These are phyloP conservation scores for Hydrozoanthus gracilis DNA, from an alignment of 92 coral and sea anemone species.

Conservation along the genomic window DNA sequence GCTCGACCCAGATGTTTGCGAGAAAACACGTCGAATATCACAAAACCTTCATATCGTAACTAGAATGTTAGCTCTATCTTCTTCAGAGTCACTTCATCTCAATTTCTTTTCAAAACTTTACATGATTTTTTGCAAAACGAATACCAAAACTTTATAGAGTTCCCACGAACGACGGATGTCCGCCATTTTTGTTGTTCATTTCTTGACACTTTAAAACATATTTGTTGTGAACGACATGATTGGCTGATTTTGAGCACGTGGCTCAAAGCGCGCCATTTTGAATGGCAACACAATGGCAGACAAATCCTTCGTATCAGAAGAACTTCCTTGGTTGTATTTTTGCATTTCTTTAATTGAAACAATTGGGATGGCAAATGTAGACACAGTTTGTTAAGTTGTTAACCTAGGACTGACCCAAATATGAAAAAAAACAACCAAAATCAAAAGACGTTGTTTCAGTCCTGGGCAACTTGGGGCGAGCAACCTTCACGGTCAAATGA, in stretches of 20 bases:
- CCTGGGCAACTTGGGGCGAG: constrained; percentile 78
- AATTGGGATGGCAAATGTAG: background rate
- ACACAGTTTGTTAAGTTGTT: background rate
- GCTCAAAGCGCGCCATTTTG: constrained; percentile 66
- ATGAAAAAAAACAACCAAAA: constrained; percentile 78
- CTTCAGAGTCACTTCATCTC: background rate
- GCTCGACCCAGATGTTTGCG: background rate
- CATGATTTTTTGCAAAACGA: background rate
- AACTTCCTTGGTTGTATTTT: background rate
- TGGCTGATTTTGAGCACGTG: constrained; percentile 64
- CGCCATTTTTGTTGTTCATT: constrained; percentile 72
- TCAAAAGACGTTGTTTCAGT: constrained; percentile 85
- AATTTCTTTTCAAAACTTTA: background rate
- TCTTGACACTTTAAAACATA: constrained; percentile 23
- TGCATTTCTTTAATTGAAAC: background rate
- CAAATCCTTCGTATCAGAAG: constrained; percentile 3
- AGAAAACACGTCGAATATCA: constrained; percentile 7
- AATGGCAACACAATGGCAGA: constrained; percentile 54
- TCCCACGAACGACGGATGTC: constrained; percentile 16
- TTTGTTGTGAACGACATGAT: constrained; percentile 35
- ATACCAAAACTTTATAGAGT: background rate
- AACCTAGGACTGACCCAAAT: constrained; percentile 10
- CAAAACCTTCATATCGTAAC: background rate
- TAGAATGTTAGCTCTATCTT: background rate
- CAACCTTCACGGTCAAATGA: constrained; percentile 43